Conservation (phyloP, 2,797 vertebrate species). For the Lithobates sylvaticus region DNA sequence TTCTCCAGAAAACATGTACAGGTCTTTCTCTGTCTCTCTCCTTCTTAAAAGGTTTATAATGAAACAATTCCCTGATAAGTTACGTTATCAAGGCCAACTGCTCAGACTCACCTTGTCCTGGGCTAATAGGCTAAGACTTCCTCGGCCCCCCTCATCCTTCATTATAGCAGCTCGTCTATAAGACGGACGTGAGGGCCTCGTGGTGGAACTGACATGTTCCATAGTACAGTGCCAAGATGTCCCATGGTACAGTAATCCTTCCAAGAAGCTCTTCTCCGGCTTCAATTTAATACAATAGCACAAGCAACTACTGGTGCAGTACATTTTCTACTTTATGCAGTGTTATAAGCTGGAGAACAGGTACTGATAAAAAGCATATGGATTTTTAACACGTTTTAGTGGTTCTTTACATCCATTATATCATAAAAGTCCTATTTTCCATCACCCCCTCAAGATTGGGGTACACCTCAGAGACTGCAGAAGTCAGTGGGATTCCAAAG, state of each 20-base stretch:
- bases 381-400: neutral
- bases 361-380: conserved; percentile 40
- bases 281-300: conserved; percentile 36
- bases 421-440: too few species aligned
- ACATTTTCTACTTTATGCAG: neutral
- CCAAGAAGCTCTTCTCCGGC: conserved; percentile 3
- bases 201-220: neutral
- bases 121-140: conserved; percentile 38
- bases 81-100: conserved; percentile 44
- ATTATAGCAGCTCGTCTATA: neutral
- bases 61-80: conserved; percentile 51
- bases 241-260: neutral
- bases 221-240: neutral
- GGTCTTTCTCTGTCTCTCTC: conserved; percentile 24
- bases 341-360: neutral
- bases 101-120: conserved; percentile 18
- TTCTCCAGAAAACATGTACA: conserved; percentile 43
- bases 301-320: neutral
- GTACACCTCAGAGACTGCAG: too few species aligned
- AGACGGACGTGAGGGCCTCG: neutral
- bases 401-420: neutral
- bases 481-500: too few species aligned
- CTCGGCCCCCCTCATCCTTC: neutral
- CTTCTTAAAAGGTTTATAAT: conserved; percentile 60
- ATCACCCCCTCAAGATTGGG: too few species aligned